Evolutionary conservation across 2,113 vertebrate genomes (phyloP).

Genomic region (Heterocephalus glaber): DNA sequence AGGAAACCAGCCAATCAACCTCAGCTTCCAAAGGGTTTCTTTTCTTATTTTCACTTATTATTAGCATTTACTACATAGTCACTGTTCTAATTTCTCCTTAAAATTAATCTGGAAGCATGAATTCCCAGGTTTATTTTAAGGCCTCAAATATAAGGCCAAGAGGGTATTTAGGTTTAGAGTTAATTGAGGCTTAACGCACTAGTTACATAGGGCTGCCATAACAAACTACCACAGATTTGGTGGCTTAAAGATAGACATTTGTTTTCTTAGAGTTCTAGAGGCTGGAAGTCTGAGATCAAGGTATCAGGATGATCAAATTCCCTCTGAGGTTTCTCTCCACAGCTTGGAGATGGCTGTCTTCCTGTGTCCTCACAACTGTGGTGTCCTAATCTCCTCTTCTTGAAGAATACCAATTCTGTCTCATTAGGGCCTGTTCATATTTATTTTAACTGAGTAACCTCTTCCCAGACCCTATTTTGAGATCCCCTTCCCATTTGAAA

Average conservation of each 20-base stretch:
- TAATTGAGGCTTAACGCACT: background rate
- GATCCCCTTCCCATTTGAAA: no score
- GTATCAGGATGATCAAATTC: background rate
- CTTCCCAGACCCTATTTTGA: background rate
- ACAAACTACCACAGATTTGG: background rate
- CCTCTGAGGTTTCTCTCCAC: background rate
- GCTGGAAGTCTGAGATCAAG: background rate
- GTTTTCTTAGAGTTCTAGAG: background rate
- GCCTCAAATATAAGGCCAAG: background rate
- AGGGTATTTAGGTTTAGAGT: no score
- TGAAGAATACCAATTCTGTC: background rate
- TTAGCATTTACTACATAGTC: background rate
- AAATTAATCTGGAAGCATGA: background rate
- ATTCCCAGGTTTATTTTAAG: background rate
- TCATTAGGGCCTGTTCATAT: no score
- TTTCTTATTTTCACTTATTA: background rate
- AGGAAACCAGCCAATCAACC: background rate
- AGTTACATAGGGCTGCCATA: fast-evolving
- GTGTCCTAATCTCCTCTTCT: background rate
- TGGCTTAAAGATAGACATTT: background rate
- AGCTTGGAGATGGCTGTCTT: background rate
- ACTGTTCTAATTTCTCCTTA: background rate
- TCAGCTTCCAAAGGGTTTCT: background rate
- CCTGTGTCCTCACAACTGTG: background rate
- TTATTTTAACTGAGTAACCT: background rate